Evolutionary conservation across 2,797 vertebrate genomes (phyloP), one percentile per base, ranked within the genome.

Genomic region (Chelonia mydas): DNA sequence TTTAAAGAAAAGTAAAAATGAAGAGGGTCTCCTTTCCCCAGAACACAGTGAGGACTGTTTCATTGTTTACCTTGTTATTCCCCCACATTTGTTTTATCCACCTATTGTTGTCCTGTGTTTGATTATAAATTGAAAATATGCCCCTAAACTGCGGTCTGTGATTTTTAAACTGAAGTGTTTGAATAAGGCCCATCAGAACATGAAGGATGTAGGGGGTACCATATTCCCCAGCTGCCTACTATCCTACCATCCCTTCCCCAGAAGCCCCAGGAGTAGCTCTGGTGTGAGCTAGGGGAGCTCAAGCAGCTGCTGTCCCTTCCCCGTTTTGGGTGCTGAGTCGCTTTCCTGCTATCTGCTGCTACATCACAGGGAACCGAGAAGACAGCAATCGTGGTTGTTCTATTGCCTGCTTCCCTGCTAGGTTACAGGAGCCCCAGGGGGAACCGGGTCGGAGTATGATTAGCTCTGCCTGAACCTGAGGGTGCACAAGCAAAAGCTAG

Each of bases 161-260:
- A 94, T 93, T 96, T 97, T 97, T 94, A 92, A 96, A 86, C 92
- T 95, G 86, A 96, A 97, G 95, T 97, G 96, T 97, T 97, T 97
- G 96, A 97, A 96, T 89, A 96, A 97, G 96, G 90, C 97, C 95
- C 96, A 96, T 97, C 97, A 96, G 96, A 97, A 93, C 95, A 96
- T 93, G 94, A 97, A 97, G 95, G 96, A 97, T 95, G 92, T 93
- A 92, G 92, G 96, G 96, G 96, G 95, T 96, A 96, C 90, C 90
- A 59, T 87, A 89, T 97, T 97, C 93, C 94, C 94, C 96, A 97
- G 96, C 97, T 97, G 97, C 95, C 93, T 96, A 90, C 90, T 94
- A 92, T 97, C 95, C 93, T 96, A 90, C 90, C 95, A 91, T 97
- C 96, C 96, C 83, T 94, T 95, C 96, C 90, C 87, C 89, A 92